Evolutionary conservation across 1,140 invertebrate species (phyloP), one percentile per base, ranked within the genome.

Genomic region (Drosophila punjabiensis): DNA sequence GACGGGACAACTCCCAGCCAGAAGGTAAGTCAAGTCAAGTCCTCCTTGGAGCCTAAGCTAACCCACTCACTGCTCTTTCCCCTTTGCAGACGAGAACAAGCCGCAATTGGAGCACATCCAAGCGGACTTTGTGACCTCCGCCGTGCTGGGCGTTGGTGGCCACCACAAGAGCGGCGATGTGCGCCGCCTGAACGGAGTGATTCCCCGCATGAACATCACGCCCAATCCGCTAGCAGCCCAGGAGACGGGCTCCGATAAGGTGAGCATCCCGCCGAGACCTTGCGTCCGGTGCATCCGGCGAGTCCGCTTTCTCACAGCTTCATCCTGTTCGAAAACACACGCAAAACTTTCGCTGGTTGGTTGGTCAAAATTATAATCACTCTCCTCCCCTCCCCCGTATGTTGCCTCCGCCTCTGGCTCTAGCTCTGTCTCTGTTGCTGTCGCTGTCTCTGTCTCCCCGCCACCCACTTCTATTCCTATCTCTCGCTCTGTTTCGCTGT

Each of bases 201-300:
- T 95, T 56, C 93, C 95, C 35, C 94, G 95, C 76, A 95, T 96
- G 81, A 96, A 96, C 69, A 96, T 96, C 73, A 96, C 96, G 0
- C 95, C 95, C 16, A 96, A 96, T 94, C 96, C 96, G 24, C 87
- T 96, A 43, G 95, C 96, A 30, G 95, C 95, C 14, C 95, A 96
- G 71, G 94, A 93, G 47, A 56, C 86, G 20, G 41, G 53, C 13
- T 86, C 90, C n/a, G 92, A 93, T 32, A 93, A 93, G 92, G 92
- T 93, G 76, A 82, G 86, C 11, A 5, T 7, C 24, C 9, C 13
- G 18, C 3, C 5, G 1, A 52, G 13, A 11, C 10, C 18, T n/a
- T n/a, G n/a, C n/a, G n/a, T n/a, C n/a, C n/a, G 55, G 18, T 39
- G 18, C 16, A 28, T 20, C 18, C 30, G 52, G 52, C 37, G 16